Percentiles rank a stretch among this genome's conserved stretches.
Evolutionary conservation across 2,113 vertebrate species (phyloP).

Genomic region (Phrynosoma blainvillii): DNA sequence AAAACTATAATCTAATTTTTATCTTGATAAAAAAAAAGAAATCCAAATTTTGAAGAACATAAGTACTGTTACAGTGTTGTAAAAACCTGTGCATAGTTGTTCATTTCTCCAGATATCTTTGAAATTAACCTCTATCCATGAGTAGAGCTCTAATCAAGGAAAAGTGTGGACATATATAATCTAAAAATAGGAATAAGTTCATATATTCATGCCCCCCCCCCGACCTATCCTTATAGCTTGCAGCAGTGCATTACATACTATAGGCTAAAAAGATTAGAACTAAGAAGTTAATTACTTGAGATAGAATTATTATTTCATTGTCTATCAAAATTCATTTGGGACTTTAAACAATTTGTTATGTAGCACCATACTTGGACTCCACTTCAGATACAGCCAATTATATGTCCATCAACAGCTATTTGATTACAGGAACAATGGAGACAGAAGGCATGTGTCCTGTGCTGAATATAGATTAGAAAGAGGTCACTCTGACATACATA

Average conservation of each 20-base stretch:
- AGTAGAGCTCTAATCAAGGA: not conserved
- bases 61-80: not conserved
- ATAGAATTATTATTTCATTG: constrained; percentile 72
- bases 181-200: not conserved
- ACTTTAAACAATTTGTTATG: constrained; percentile 68
- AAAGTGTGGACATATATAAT: not conserved
- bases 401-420: constrained; percentile 78
- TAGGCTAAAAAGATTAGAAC: constrained; percentile 63
- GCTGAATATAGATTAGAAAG: constrained; percentile 82
- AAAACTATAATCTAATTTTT: too few species aligned
- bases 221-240: not conserved
- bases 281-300: constrained; percentile 77
- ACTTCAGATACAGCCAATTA: constrained; percentile 76
- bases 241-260: constrained; percentile 22
- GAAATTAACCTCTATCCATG: not conserved
- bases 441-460: constrained; percentile 72
- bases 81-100: not conserved
- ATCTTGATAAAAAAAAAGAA: too few species aligned
- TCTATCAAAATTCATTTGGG: constrained; percentile 75
- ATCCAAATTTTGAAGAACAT: too few species aligned
- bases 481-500: constrained; percentile 83
- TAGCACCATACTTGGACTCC: constrained; percentile 64
- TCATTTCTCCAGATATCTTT: not conserved
- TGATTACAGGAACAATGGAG: constrained; percentile 76
- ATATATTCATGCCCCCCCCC: not conserved